A percentile compares a stretch with the other conserved stretches of the same genome.
Conservation (phyloP, 2,113 vertebrate genomes). For the Ramphastos sulfuratus region DNA sequence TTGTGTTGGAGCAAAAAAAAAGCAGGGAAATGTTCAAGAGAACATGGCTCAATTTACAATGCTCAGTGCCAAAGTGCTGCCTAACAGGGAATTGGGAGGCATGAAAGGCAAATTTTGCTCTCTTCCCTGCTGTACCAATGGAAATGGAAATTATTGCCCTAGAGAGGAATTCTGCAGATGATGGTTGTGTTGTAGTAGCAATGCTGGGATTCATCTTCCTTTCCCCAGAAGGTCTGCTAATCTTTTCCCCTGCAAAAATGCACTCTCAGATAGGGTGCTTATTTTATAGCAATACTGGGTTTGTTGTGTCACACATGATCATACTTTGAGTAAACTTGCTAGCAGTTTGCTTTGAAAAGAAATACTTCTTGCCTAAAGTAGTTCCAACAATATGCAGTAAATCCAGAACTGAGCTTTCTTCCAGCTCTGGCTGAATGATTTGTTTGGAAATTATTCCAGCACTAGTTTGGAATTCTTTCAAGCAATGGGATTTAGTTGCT, state of each 20-base stretch:
- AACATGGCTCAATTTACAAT: not conserved
- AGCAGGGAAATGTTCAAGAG: not conserved
- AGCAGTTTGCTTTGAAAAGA: constrained; percentile 40
- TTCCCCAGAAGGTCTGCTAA: constrained; percentile 14
- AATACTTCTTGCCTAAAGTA: not conserved
- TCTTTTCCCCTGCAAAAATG: constrained; percentile 32
- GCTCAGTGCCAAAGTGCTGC: constrained; percentile 8
- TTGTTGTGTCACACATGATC: not conserved
- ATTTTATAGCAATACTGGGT: not conserved
- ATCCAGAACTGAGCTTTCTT: constrained; percentile 36
- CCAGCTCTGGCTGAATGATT: constrained; percentile 41
- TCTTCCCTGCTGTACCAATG: not conserved
- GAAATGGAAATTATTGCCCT: constrained; percentile 22
- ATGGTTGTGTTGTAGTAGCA: not conserved
- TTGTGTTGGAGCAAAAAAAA: constrained; percentile 12
- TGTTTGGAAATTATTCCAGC: constrained; percentile 45
- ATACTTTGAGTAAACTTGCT: not conserved
- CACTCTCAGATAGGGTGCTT: not conserved
- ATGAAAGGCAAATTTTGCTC: not conserved
- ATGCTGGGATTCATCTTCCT: constrained; percentile 12
- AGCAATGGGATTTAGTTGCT: not conserved
- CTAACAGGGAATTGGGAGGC: not conserved
- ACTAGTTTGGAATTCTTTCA: constrained; percentile 40
- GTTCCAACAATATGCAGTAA: constrained; percentile 24
- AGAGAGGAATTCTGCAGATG: not conserved